Evolutionary conservation across 2,113 vertebrate species (phyloP).

Genomic region (Neofelis nebulosa): DNA sequence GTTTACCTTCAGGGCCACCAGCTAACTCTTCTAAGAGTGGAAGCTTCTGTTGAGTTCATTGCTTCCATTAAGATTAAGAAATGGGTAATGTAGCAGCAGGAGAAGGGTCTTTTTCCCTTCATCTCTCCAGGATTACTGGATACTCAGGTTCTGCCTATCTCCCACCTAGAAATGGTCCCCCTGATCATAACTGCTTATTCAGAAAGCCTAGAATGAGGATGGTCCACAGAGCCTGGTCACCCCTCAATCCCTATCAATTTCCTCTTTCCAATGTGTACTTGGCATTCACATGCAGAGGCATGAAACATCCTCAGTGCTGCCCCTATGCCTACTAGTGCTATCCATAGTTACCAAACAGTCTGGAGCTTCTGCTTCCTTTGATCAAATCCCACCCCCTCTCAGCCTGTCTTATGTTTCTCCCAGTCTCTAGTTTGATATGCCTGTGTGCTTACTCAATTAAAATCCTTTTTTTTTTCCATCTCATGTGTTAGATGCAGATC

Average conservation of each 20-base stretch:
- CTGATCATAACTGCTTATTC: background rate
- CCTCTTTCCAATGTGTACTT: rapidly evolving
- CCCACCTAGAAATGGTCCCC: background rate
- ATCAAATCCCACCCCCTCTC: background rate
- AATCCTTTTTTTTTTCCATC: background rate
- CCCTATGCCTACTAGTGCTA: rapidly evolving
- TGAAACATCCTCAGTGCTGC: background rate
- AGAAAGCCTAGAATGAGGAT: background rate
- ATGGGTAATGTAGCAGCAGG: background rate
- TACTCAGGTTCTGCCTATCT: background rate
- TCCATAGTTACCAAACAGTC: background rate
- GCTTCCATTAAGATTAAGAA: background rate
- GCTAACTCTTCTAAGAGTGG: background rate
- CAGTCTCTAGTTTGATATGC: background rate
- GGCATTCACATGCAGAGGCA: rapidly evolving
- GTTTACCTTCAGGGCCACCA: background rate
- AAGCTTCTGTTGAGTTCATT: background rate
- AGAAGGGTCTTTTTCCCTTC: background rate
- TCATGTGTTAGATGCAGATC: background rate
- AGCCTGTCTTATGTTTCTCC: background rate
- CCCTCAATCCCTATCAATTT: too few relatives aligned
- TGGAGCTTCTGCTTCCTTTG: background rate
- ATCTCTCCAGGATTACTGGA: background rate
- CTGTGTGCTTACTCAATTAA: background rate
- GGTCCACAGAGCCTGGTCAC: background rate